Evolutionary conservation across 2,797 vertebrate species (phyloP).

Genomic region (Gymnopithys bicolor): DNA sequence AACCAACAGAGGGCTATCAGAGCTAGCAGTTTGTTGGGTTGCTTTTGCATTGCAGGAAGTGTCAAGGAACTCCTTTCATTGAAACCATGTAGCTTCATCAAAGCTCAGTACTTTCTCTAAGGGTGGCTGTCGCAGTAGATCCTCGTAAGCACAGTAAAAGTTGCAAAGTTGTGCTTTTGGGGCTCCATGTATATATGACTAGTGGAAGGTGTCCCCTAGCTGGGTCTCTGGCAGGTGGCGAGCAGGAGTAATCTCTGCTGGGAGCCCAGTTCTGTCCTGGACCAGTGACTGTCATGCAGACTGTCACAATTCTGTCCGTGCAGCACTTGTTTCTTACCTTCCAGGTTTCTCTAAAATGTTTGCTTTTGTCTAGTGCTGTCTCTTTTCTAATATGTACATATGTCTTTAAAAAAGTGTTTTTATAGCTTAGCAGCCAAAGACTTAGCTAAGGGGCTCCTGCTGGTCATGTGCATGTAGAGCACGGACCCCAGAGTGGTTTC

Average conservation of each 20-base stretch:
- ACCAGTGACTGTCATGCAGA: not conserved
- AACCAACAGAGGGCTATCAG: not conserved
- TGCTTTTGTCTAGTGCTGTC: not conserved
- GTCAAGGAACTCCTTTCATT: not conserved
- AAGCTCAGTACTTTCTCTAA: constrained; percentile 19
- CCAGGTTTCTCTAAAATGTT: not conserved
- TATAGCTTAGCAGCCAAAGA: constrained; percentile 54
- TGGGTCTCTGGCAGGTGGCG: constrained; percentile 47
- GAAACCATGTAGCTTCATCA: not conserved
- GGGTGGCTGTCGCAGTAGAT: constrained; percentile 55
- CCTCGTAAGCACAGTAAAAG: not conserved
- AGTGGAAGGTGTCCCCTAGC: constrained; percentile 25
- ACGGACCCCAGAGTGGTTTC: constrained; percentile 57
- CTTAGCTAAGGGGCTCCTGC: constrained; percentile 59
- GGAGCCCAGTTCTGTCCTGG: not conserved
- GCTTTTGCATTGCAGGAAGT: not conserved
- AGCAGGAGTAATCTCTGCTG: not conserved
- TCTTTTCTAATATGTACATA: constrained; percentile 29
- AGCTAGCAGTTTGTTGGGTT: not conserved
- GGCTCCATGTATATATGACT: constrained; percentile 44
- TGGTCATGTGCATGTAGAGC: constrained; percentile 64
- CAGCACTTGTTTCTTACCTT: not conserved
- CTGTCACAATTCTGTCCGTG: not conserved
- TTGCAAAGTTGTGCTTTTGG: not conserved
- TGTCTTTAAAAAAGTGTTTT: constrained; percentile 41